Conservation (phyloP, 2,113 vertebrate genomes). For the Regulus satrapa region DNA sequence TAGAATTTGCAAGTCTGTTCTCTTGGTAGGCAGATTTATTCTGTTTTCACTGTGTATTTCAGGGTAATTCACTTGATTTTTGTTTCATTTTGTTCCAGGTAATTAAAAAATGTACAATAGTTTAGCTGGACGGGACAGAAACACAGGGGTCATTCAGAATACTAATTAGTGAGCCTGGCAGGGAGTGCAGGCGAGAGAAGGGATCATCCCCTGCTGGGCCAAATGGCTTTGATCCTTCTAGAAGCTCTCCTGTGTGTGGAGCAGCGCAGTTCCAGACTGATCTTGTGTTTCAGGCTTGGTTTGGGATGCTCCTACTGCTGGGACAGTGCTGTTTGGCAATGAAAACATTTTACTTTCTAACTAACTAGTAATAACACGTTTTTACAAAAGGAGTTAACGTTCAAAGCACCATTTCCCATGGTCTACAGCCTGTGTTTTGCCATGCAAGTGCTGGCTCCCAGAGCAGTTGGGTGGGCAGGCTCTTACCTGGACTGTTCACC, state of each 20-base stretch:
- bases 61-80: background rate
- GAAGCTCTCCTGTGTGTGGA: background rate
- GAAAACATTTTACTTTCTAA: background rate
- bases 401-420: rapidly evolving
- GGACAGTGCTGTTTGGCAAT: background rate
- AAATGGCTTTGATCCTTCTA: background rate
- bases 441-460: background rate
- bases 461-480: background rate
- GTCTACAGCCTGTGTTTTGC: background rate
- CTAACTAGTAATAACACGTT: background rate
- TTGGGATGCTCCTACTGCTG: background rate
- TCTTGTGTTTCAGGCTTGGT: background rate
- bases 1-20: background rate
- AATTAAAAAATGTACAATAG: background rate
- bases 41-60: background rate
- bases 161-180: background rate
- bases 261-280: background rate
- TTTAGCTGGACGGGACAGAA: background rate
- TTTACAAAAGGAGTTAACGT: too few species aligned
- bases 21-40: background rate
- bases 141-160: background rate
- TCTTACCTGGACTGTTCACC: background rate
- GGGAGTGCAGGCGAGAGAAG: background rate
- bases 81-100: background rate
- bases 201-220: background rate